Base-by-base conservation (phyloP, 1,140 invertebrate genomes). In the Heliconius congener region DNA sequence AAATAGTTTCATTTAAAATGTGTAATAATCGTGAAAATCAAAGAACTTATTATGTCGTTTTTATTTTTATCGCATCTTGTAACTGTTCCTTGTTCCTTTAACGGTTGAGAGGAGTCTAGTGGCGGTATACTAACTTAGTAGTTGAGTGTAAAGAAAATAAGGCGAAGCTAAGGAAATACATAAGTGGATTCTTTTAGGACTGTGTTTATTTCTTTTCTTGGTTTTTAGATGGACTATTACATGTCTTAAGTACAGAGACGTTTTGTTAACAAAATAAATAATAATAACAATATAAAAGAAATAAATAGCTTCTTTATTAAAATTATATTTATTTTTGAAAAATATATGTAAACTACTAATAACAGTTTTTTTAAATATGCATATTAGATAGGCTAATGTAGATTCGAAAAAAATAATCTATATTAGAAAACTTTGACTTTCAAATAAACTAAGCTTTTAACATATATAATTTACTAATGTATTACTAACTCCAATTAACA, bases 101-200 rank as follows among this genome's bases (percentile, higher is more conserved):
- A 80, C 82, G 71, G 77, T 42, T 76, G 81, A 55, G 76, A 66
- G 73, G 76, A 73, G 74, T 81, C 77, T 81, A 72, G 79, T 76
- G 60, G 76, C 37, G 60, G 81, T 78, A 57, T 80, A 83, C 76
- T 83, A 80, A 81, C 75, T 83, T 78, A 78, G 82, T 81, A 74
- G 82, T 74, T 83, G 76, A 76, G 76, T 77, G 76, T 79, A 73
- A 78, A 81, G 82, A 78, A 81, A 83, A 83, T 81, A 73, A 74
- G 70, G 27, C 23, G 60, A 76, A 78, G 37, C 57, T 23, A 72
- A 76, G 78, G 60, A 73, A 76, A 66, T 66, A 66, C 37, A 27
- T 71, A 16, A 66, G n/a, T 66, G 60, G 60, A 66, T 66, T 27
- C 60, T 66, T 66, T 66, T 30, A 66, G 60, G 60, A 27, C 13